Evolutionary conservation across 2,888 invertebrate genomes (phyloP).

Genomic region (Rutpela maculata): DNA sequence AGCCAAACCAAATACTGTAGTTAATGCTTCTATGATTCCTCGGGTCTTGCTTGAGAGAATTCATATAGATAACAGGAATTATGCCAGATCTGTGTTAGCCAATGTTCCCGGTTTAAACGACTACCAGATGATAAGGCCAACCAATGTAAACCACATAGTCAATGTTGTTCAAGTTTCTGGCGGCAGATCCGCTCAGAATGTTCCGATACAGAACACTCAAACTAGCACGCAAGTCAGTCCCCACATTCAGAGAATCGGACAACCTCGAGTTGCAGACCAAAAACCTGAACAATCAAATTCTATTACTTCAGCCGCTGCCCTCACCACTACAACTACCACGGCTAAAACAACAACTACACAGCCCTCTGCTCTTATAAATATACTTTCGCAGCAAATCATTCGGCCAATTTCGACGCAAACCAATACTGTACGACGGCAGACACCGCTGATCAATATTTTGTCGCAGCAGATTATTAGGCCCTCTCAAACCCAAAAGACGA

Average conservation of each 20-base stretch:
- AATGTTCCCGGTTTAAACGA: conserved; percentile 78
- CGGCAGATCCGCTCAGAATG: conserved; percentile 63
- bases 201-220: conserved; percentile 67
- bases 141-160: conserved; percentile 71
- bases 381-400: conserved; percentile 76
- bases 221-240: conserved; percentile 73
- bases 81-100: conserved; percentile 68
- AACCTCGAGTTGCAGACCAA: conserved; percentile 68
- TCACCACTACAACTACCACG: conserved; percentile 56
- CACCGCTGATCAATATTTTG: conserved; percentile 71
- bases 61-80: conserved; percentile 37
- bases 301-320: conserved; percentile 47
- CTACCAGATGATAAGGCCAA: conserved; percentile 78
- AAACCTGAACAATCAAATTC: conserved; percentile 64
- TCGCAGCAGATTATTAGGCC: conserved; percentile 72
- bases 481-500: conserved; percentile 47
- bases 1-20: conserved; percentile 17
- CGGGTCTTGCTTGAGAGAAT: conserved; percentile 31
- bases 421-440: conserved; percentile 64
- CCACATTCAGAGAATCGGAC: conserved; percentile 74
- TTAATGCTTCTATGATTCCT: conserved; percentile 15
- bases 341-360: conserved; percentile 68
- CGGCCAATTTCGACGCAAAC: conserved; percentile 68
- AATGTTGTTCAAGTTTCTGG: conserved; percentile 72
- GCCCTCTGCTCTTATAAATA: conserved; percentile 75